These are phyloP conservation scores for Pachycephala philippinensis DNA, from an alignment of 2,113 vertebrate species.

Conservation along the genomic window DNA sequence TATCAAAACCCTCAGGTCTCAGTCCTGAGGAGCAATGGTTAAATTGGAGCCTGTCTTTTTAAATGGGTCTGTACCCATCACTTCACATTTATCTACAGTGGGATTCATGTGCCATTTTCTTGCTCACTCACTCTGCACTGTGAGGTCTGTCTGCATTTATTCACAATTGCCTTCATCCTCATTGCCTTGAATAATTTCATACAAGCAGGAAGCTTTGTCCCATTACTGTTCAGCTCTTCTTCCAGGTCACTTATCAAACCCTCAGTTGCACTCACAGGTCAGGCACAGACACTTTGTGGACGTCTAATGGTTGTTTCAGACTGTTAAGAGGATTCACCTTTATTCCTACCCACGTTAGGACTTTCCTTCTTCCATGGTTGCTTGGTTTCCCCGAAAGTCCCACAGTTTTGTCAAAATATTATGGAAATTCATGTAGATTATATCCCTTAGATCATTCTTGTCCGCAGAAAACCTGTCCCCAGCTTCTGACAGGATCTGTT, in stretches of 20 bases:
- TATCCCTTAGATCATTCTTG: not conserved
- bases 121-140: not conserved
- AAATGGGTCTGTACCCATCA: not conserved
- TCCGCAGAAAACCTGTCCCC: not conserved
- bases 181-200: not conserved
- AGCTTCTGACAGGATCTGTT: not conserved
- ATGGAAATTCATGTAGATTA: not conserved
- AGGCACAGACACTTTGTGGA: not conserved
- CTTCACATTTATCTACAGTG: not conserved
- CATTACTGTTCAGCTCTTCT: not conserved
- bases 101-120: not conserved
- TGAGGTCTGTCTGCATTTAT: not conserved
- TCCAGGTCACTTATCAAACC: not conserved
- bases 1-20: not conserved
- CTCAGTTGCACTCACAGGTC: not conserved
- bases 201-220: not conserved
- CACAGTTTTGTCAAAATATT: not conserved
- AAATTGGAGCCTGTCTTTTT: not conserved
- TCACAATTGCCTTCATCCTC: not conserved
- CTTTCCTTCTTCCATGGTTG: not conserved
- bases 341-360: not conserved
- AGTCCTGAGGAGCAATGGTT: not conserved
- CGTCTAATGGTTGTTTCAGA: not conserved
- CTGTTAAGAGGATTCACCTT: not conserved
- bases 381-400: not conserved